phyloP scores from a whole-genome alignment of 2,888 invertebrate species.

The Machimus rusticus region DNA sequence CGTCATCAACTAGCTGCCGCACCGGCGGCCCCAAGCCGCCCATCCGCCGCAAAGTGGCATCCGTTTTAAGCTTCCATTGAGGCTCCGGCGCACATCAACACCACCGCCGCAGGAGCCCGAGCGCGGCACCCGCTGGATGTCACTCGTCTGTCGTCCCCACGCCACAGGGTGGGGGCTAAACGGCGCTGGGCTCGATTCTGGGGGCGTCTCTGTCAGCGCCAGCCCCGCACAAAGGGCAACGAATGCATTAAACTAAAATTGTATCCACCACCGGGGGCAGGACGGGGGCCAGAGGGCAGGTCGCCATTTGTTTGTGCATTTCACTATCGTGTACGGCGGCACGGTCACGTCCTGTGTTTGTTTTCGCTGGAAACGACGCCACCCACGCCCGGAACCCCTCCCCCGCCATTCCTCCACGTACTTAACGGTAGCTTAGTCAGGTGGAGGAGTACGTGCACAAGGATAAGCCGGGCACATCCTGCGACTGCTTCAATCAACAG shows the following conservation, averaged over 20 bases:
- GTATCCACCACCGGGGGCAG: neutral
- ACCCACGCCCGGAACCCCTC: neutral
- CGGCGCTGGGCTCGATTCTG: neutral
- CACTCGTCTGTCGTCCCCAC: slow-evolving; percentile 25
- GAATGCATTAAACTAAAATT: slow-evolving; percentile 34
- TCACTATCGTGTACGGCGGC: neutral
- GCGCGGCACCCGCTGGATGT: neutral
- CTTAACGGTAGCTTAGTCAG: neutral
- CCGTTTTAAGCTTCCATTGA: slow-evolving; percentile 29
- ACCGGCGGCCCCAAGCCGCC: neutral
- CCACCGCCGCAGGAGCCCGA: neutral
- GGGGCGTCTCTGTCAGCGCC: slow-evolving; percentile 21
- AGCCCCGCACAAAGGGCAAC: slow-evolving; percentile 24
- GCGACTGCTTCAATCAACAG: slow-evolving; percentile 3
- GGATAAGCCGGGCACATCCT: neutral
- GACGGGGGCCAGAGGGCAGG: neutral
- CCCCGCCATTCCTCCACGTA: neutral
- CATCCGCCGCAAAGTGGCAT: slow-evolving; percentile 23
- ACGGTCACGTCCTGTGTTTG: slow-evolving; percentile 5
- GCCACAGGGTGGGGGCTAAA: neutral
- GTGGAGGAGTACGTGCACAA: neutral
- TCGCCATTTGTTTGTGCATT: neutral
- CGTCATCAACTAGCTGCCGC: neutral
- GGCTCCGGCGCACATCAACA: slow-evolving; percentile 24
- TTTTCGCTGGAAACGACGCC: neutral